Evolutionary conservation across 2,888 invertebrate genomes (phyloP), one percentile per base, ranked within the genome.

Genomic region (Ichneumon xanthorius): DNA sequence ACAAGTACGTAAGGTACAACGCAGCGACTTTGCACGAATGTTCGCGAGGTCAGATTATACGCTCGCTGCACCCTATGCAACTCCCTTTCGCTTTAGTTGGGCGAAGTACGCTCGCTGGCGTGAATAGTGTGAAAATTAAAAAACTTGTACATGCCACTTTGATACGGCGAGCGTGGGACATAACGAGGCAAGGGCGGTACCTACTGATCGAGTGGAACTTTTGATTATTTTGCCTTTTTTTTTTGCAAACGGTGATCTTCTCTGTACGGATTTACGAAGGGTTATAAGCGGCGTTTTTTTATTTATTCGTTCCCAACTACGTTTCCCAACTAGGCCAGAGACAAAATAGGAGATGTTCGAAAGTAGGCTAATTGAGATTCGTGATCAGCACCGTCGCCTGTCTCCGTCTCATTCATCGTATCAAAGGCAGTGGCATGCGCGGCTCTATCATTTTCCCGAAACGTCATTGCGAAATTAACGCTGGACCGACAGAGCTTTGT

Each of bases 91-190:
- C 53, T 40, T 67, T 77, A 73, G 72, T 80, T 67, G 68, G 70
- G 73, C 80, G 19, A 72, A 76, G 77, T 80, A 65, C 80, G 45
- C 80, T 55, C 65, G 22, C 37, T n/a, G 16, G 45, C 3, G 33
- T 80, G 80, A 77, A 73, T 63, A 83, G 80, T 73, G 85, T 86
- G 85, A 83, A 86, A 86, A 86, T 86, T 86, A 83, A 86, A 86
- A 86, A 86, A 86, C 80, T 86, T 83, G 72, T 80, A 83, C 82
- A 77, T 82, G 76, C 76, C 61, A 82, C 85, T 85, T 80, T 78
- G 82, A 80, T 80, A 71, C 68, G 80, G 48, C 26, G 48, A 50
- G 50, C 68, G 65, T 70, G 70, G 48, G 61, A 65, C 68, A 72
- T 70, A 77, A 77, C 72, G 53, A 63, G 61, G 40, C 58, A 37